phyloP scores from a whole-genome alignment of 2,888 invertebrate species.

The Lasioglossum malachurum region DNA sequence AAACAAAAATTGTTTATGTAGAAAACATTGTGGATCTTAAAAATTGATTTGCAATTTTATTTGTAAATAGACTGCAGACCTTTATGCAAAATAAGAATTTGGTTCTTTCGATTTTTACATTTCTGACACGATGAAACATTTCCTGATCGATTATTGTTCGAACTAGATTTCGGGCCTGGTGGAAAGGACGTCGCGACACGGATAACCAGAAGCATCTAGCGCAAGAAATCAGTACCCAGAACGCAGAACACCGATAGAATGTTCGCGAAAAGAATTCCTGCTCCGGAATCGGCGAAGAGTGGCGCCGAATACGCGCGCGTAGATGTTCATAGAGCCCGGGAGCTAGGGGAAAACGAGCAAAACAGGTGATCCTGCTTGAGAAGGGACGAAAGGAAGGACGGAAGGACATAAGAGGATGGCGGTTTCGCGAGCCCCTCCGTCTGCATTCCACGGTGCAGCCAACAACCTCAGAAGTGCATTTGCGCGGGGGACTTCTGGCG shows the following conservation, averaged over 20 bases:
- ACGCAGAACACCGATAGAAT: neutral
- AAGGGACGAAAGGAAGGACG: conserved; percentile 57
- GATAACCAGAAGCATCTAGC: neutral
- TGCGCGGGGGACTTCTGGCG: conserved; percentile 56
- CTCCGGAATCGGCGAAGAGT: conserved; percentile 10
- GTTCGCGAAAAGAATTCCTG: neutral
- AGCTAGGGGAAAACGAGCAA: conserved; percentile 37
- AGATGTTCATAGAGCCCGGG: conserved; percentile 36
- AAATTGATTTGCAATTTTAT: too few relatives aligned
- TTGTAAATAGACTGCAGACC: too few relatives aligned
- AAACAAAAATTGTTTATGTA: too few relatives aligned
- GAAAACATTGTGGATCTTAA: too few relatives aligned
- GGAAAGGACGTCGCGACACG: neutral
- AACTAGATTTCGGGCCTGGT: too few relatives aligned
- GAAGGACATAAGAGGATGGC: conserved; percentile 66
- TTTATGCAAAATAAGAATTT: too few relatives aligned
- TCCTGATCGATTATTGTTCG: too few relatives aligned
- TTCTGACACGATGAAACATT: too few relatives aligned
- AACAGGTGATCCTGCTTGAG: conserved; percentile 20
- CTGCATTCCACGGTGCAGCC: conserved; percentile 79
- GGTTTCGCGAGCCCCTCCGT: conserved; percentile 74
- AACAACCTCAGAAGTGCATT: conserved; percentile 77
- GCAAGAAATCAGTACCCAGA: neutral
- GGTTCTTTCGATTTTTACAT: too few relatives aligned
- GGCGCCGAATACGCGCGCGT: conserved; percentile 25